Evolutionary conservation across 2,888 invertebrate species (phyloP).

Genomic region (Lithosia quadra): DNA sequence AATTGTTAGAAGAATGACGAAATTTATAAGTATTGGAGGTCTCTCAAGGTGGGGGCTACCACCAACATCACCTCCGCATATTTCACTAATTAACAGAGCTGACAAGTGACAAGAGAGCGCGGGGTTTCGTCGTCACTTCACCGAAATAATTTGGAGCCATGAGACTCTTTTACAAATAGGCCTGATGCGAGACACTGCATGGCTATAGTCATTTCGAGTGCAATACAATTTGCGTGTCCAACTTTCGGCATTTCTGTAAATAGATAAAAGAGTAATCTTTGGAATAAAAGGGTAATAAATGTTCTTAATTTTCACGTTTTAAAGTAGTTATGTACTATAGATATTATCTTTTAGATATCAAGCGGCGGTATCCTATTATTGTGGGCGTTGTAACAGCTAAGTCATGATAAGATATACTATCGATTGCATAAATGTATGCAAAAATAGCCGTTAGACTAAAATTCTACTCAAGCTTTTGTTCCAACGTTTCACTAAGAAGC

Average conservation of each 20-base stretch:
- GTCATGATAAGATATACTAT: constrained; percentile 4
- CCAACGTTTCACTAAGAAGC: neutral
- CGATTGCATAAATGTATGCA: too few species aligned
- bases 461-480: neutral
- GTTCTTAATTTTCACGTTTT: neutral
- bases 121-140: too few species aligned
- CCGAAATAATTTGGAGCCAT: too few species aligned
- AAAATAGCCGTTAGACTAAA: neutral
- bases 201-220: neutral
- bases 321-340: neutral
- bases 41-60: neutral
- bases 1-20: neutral
- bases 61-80: too few species aligned
- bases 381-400: constrained; percentile 1
- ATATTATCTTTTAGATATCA: neutral
- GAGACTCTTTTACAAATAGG: neutral
- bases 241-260: too few species aligned
- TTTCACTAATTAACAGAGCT: too few species aligned
- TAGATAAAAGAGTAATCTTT: too few species aligned
- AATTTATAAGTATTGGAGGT: neutral
- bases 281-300: too few species aligned
- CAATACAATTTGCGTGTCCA: too few species aligned
- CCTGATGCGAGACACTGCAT: too few species aligned
- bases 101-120: too few species aligned
- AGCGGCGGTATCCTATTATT: neutral